Conservation (phyloP, 1,140 invertebrate genomes). For the Eriocheir sinensis region DNA sequence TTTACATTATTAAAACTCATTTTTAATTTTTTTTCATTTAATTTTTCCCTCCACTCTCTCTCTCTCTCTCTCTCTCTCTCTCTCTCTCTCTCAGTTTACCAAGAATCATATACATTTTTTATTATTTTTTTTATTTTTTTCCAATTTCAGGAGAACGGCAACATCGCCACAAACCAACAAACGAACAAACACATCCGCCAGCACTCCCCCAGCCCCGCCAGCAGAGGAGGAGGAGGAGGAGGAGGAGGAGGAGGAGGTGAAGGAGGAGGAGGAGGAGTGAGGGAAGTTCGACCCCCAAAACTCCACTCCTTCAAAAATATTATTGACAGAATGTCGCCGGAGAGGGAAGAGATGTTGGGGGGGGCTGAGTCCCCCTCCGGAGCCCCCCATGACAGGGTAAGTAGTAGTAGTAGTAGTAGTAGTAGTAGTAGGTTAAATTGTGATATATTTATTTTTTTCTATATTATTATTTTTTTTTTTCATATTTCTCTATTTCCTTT, state of each 20-base stretch:
- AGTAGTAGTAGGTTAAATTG: too few species aligned
- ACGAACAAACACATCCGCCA: background rate
- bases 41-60: too few species aligned
- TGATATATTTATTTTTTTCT: too few species aligned
- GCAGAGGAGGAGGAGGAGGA: background rate
- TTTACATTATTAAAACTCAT: too few species aligned
- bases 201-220: background rate
- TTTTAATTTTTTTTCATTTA: too few species aligned
- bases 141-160: background rate
- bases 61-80: too few species aligned
- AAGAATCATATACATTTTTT: background rate
- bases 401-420: too few species aligned
- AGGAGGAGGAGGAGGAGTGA: slow-evolving; percentile 54
- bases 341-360: slow-evolving; percentile 68
- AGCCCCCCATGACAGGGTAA: slow-evolving; percentile 72
- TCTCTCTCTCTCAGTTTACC: background rate
- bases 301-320: slow-evolving; percentile 77
- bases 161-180: background rate
- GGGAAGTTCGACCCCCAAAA: slow-evolving; percentile 68
- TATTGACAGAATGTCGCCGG: slow-evolving; percentile 77
- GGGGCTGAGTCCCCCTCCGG: background rate
- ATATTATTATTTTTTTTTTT: too few species aligned
- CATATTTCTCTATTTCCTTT: too few species aligned
- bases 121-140: background rate
- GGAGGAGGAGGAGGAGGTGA: background rate